Conservation (phyloP, 2,113 vertebrate genomes). For the Anolis sagrei region DNA sequence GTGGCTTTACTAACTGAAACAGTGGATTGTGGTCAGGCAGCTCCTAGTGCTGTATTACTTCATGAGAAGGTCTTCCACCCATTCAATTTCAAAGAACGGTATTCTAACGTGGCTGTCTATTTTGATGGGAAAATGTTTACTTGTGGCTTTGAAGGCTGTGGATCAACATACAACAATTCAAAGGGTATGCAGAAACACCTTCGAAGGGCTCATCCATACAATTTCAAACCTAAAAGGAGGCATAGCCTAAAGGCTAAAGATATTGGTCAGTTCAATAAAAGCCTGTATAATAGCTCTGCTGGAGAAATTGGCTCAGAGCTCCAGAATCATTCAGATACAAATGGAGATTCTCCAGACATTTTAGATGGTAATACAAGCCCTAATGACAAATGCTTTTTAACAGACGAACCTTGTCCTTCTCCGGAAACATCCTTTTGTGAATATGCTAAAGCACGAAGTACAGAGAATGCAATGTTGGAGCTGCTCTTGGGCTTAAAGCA, state of each 20-base stretch:
- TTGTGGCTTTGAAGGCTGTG: constrained; percentile 91
- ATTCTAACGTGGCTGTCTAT: constrained; percentile 82
- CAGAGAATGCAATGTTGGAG: constrained; percentile 84
- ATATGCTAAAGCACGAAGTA: constrained; percentile 67
- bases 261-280: constrained; percentile 48
- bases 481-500: constrained; percentile 89
- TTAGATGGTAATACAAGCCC: constrained; percentile 52
- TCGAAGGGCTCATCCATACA: constrained; percentile 85
- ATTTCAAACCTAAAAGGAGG: constrained; percentile 84
- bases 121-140: constrained; percentile 89
- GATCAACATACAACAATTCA: constrained; percentile 86
- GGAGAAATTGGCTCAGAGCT: constrained; percentile 69
- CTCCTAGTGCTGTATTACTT: constrained; percentile 68
- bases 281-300: constrained; percentile 60
- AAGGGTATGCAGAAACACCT: constrained; percentile 89
- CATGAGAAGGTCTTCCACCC: constrained; percentile 75
- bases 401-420: constrained; percentile 71
- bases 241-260: constrained; percentile 75
- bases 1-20: constrained; percentile 57
- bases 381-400: constrained; percentile 66
- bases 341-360: constrained; percentile 72
- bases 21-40: constrained; percentile 59
- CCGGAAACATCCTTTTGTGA: constrained; percentile 73
- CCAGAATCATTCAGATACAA: constrained; percentile 72
- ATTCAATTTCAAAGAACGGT: constrained; percentile 71